phyloP scores from a whole-genome alignment of 2,888 invertebrate species.

The Mesoligia furuncula region DNA sequence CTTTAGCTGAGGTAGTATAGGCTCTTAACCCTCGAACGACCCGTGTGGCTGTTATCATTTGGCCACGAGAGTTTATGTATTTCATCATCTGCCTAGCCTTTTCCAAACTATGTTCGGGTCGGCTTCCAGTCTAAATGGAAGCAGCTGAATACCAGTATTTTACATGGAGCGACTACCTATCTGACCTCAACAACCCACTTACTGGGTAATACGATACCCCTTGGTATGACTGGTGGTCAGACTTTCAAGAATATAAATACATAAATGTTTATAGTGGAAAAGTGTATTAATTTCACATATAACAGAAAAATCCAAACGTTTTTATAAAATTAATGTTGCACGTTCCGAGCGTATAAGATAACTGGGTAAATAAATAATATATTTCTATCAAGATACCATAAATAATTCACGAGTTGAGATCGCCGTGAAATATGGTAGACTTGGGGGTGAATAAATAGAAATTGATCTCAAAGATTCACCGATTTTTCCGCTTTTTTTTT shows the following conservation, averaged over 20 bases:
- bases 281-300: background rate
- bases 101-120: too few relatives aligned
- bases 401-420: constrained; percentile 85
- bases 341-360: constrained; percentile 36
- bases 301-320: background rate
- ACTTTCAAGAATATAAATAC: background rate
- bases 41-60: too few relatives aligned
- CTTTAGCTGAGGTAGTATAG: too few relatives aligned
- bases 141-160: too few relatives aligned
- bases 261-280: background rate
- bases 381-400: constrained; percentile 83
- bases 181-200: too few relatives aligned
- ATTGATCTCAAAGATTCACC: constrained; percentile 62
- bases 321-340: constrained; percentile 41
- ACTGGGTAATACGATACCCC: too few relatives aligned
- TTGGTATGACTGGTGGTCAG: too few relatives aligned
- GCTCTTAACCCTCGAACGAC: too few relatives aligned
- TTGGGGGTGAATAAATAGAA: constrained; percentile 78
- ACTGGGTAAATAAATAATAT: constrained; percentile 66
- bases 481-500: constrained; percentile 63
- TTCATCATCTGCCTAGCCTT: too few relatives aligned
- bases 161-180: too few relatives aligned
- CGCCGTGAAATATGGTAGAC: constrained; percentile 83
- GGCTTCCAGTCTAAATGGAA: too few relatives aligned
- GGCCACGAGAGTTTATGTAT: too few relatives aligned